Base-by-base conservation (phyloP, 1,140 invertebrate genomes). In the Heliconius eleuchia region DNA sequence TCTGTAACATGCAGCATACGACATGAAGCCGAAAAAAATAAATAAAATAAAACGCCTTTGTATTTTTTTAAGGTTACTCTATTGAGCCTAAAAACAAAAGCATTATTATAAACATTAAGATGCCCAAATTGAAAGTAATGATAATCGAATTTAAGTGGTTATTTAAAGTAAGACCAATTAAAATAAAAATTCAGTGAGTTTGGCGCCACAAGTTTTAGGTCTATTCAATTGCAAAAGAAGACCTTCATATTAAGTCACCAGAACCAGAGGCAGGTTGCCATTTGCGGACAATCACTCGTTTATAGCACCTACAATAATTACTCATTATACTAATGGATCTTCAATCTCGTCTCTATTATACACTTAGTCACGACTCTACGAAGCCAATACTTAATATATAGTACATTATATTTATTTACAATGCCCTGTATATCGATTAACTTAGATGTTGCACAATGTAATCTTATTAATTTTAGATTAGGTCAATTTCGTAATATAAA, bases 241-340 rank as follows among this genome's bases (percentile, higher is more conserved):
- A 79, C 89, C 90, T 92, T 91, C 87, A 85, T 86, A 75, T 87
- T 87, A 81, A 84, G 72, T 74, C 70, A 74, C 73, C 81, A 86
- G 87, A 82, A 85, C 84, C 85, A 80, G 82, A 77, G 85, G 81
- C 82, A 76, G 74, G 79, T 66, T 34, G 76, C 76, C 81, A 82
- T 84, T 86, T 82, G 82, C 74, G 76, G 76, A 80, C 86, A 86
- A 88, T 89, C 83, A 79, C 85, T 85, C 76, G 84, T 72, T 76
- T 82, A 77, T 79, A 84, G 73, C 82, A 80, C 76, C 86, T 86
- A 82, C 88, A 91, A 91, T 91, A 89, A 90, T 91, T 91, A 91
- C 85, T 89, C 86, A 91, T 89, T 90, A 91, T 79, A 50, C 84
- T 91, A 89, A 91, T 91, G 88, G 89, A 88, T 84, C 82, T 87